Evolutionary conservation across 2,113 vertebrate genomes (phyloP), one percentile per base, ranked within the genome.

Genomic region (Tyto alba): DNA sequence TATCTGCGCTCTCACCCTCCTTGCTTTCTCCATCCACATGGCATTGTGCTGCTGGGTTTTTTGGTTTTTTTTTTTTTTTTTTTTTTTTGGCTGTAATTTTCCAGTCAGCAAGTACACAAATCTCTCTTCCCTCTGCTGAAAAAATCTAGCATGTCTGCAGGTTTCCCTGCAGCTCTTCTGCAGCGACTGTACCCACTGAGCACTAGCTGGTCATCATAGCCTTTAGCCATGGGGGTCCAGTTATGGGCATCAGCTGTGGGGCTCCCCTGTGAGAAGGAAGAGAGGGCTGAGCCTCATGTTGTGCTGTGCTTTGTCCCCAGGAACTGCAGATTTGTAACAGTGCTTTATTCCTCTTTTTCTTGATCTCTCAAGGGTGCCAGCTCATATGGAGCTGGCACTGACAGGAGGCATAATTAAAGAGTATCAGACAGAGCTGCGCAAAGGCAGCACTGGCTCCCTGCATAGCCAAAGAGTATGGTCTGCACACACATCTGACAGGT

Each of bases 361-460:
- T 73, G 6, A 23, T 91, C 84, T 92, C 72, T 56, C 52, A 9
- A 45, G 76, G 55, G 53, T 73, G 60, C 38, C 38, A 22, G 81
- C 82, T 97, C 82, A 72, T 85, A 88, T 75, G 72, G 79, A 88
- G 75, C 53, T 93, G 63, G 78, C 76, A 57, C 41, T 13, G 15
- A 68, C 85, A 88, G 74, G 57, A 91, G 38, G 67, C 79, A 32
- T 88, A 74, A 90, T 84, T 59, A 90, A 90, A 29, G 73, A 87
- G 43, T 30, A 41, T 88, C 45, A 83, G 81, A 7, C 73, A 75
- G 81, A 73, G 67, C 34, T 64, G 75, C 63, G 85, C 57, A 45
- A 34, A 94, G 68, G 59, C 88, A 73, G 71, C 0, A 0, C 50
- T 2, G 18, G 67, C 85, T 88, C 63, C 43, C 68, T 17, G 32